A percentile compares a stretch with the other conserved stretches of the same genome.
Evolutionary conservation across 2,888 invertebrate genomes (phyloP).

Genomic region (Ophraella communa): DNA sequence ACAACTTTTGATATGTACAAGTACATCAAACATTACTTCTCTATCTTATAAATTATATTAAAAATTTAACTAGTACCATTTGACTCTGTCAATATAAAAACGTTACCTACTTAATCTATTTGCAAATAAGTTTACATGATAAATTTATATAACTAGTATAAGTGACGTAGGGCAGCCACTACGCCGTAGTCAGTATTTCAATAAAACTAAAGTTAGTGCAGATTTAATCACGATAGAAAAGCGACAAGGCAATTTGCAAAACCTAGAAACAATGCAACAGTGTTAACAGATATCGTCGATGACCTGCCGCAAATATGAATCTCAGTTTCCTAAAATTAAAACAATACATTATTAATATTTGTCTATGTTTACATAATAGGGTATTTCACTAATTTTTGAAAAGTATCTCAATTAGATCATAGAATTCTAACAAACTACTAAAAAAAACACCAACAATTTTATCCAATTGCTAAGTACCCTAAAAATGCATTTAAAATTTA

Average conservation of each 20-base stretch:
- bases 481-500: no score
- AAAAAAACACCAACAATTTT: no score
- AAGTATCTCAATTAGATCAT: no score
- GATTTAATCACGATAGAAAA: constrained; percentile 50
- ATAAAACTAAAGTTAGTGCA: constrained; percentile 37
- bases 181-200: constrained; percentile 28
- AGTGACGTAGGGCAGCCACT: constrained; percentile 29
- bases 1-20: constrained; percentile 48
- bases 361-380: no score
- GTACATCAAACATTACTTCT: constrained; percentile 55
- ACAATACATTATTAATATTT: no score
- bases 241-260: constrained; percentile 47
- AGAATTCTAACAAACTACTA: no score
- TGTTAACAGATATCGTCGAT: constrained; percentile 43
- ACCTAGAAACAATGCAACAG: constrained; percentile 43
- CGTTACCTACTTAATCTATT: constrained; percentile 38
- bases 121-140: constrained; percentile 38
- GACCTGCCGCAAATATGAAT: constrained; percentile 69
- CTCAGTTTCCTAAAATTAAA: constrained; percentile 67
- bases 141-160: constrained; percentile 33
- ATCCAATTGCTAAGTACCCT: no score
- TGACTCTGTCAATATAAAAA: constrained; percentile 43
- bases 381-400: no score
- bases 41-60: constrained; percentile 56
- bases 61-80: constrained; percentile 56